These are phyloP conservation scores for Microcebus jonahi DNA, from an alignment of 2,113 vertebrate species.

Conservation along the genomic window DNA sequence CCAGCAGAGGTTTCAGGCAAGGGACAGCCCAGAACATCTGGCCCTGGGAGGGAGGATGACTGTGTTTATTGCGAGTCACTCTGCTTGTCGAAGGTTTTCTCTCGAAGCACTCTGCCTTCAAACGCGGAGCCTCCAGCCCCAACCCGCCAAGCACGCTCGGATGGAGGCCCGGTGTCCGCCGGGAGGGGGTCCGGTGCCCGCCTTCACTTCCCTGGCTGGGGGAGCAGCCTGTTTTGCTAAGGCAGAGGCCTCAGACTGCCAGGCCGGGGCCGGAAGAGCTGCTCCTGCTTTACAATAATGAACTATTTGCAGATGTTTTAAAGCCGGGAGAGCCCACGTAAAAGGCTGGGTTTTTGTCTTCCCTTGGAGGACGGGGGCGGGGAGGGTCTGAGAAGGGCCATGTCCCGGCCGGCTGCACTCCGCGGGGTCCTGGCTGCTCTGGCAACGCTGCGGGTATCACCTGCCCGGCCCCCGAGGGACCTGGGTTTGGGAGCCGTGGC, in stretches of 20 bases:
- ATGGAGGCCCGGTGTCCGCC: background rate
- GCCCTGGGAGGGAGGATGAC: background rate
- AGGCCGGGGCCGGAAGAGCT: background rate
- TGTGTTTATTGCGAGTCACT: background rate
- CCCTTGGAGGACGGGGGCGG: too few relatives aligned
- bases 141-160: background rate
- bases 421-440: background rate
- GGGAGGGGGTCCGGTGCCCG: background rate
- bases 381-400: background rate
- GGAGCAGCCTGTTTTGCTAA: too few relatives aligned
- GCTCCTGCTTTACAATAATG: background rate
- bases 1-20: background rate
- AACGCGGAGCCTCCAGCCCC: background rate
- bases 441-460: rapidly evolving
- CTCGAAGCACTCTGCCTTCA: background rate
- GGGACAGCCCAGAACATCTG: rapidly evolving
- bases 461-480: rapidly evolving
- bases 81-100: background rate
- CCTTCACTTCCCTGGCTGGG: background rate
- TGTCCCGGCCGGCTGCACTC: rapidly evolving
- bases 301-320: background rate
- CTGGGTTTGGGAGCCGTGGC: background rate
- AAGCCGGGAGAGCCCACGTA: too few relatives aligned
- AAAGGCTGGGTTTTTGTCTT: background rate
- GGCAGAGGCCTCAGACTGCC: background rate